These are phyloP conservation scores for Zoanthus sansibaricus DNA, from an alignment of 92 coral and sea anemone species.

Conservation along the genomic window DNA sequence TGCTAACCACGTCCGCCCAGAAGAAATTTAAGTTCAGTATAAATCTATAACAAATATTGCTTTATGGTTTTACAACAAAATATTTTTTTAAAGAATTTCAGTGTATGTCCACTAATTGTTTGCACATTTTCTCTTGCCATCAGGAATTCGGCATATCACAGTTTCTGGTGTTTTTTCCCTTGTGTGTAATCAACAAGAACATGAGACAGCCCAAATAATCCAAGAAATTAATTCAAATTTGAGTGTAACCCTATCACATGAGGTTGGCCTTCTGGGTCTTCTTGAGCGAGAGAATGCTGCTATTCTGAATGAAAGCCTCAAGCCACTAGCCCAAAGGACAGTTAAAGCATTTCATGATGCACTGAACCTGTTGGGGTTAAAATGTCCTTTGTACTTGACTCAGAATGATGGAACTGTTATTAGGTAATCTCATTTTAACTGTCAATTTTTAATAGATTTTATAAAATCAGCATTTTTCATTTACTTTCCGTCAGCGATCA, in stretches of 20 bases:
- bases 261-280: constrained; percentile 84
- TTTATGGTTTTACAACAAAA: too few relatives aligned
- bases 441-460: too few relatives aligned
- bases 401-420: constrained; percentile 98
- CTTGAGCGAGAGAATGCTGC: constrained; percentile 97
- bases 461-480: too few relatives aligned
- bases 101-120: too few relatives aligned
- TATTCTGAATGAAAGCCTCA: constrained; percentile 90
- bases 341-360: constrained; percentile 80
- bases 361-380: constrained; percentile 67
- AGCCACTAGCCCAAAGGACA: constrained; percentile 80
- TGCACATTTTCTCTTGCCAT: not conserved
- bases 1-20: too few relatives aligned
- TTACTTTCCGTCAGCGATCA: too few relatives aligned
- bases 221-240: constrained; percentile 65
- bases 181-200: constrained; percentile 79
- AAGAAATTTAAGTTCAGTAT: too few relatives aligned
- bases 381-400: constrained; percentile 88
- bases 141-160: constrained; percentile 81
- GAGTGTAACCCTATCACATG: constrained; percentile 86
- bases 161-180: constrained; percentile 93
- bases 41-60: too few relatives aligned
- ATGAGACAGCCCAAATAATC: constrained; percentile 67
- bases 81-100: too few relatives aligned
- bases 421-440: constrained; percentile 52